These are phyloP conservation scores for Notolabrus celidotus DNA, from an alignment of 2,797 vertebrate genomes.

Conservation along the genomic window DNA sequence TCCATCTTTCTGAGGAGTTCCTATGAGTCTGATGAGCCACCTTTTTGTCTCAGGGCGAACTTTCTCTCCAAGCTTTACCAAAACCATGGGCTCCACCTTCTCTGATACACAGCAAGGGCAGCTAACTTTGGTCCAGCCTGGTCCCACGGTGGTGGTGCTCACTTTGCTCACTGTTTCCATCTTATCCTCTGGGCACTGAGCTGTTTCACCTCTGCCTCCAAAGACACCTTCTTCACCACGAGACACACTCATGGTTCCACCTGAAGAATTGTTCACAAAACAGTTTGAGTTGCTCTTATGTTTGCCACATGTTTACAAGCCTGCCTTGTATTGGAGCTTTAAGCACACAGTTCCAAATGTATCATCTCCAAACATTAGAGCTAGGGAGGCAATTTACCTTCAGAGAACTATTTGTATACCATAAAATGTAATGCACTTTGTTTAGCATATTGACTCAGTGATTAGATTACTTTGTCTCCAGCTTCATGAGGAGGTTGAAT, in stretches of 20 bases:
- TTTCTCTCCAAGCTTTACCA: conserved; percentile 80
- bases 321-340: background rate
- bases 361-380: too few species aligned
- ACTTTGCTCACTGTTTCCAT: conserved; percentile 11
- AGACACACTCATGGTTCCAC: conserved; percentile 69
- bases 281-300: background rate
- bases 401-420: too few species aligned
- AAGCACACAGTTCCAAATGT: too few species aligned
- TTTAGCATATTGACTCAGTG: too few species aligned
- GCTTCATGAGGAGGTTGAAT: too few species aligned
- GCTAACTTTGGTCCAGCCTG: conserved; percentile 81
- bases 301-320: background rate
- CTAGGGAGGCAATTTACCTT: too few species aligned
- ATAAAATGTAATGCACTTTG: too few species aligned
- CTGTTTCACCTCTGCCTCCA: background rate
- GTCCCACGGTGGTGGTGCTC: background rate
- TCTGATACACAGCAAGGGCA: conserved; percentile 81
- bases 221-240: conserved; percentile 37
- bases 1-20: conserved; percentile 78
- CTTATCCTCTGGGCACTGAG: conserved; percentile 8
- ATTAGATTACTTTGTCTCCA: too few species aligned
- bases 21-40: conserved; percentile 84
- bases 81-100: conserved; percentile 81
- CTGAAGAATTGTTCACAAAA: conserved; percentile 22
- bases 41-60: conserved; percentile 82